phyloP scores from a whole-genome alignment of 2,797 vertebrate genomes.

The Nannoperca australis region DNA sequence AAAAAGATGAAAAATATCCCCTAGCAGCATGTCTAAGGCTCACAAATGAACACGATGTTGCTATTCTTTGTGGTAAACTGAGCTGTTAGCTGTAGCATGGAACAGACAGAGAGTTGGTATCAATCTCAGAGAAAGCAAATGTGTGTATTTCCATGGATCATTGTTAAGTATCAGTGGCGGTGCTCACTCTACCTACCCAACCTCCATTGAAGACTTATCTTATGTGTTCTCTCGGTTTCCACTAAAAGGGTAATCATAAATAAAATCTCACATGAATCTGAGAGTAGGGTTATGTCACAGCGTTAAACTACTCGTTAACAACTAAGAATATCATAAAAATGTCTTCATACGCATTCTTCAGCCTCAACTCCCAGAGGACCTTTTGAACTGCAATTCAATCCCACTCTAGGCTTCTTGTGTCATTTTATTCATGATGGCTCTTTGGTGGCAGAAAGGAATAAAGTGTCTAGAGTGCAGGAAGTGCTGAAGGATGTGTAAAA shows the following conservation, averaged over 20 bases:
- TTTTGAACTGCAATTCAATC: constrained; percentile 45
- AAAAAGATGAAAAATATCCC: not conserved
- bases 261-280: constrained; percentile 60
- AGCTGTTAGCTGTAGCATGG: not conserved
- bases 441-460: constrained; percentile 33
- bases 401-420: constrained; percentile 4
- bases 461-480: constrained; percentile 24
- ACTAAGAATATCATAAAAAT: constrained; percentile 24
- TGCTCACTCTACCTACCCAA: not conserved
- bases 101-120: not conserved
- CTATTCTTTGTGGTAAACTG: not conserved
- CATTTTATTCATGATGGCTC: constrained; percentile 55
- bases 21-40: too few species aligned
- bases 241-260: constrained; percentile 57
- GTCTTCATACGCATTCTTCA: not conserved
- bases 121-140: constrained; percentile 5
- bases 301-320: constrained; percentile 26
- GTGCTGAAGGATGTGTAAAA: constrained; percentile 16
- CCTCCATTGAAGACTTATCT: constrained; percentile 11
- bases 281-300: constrained; percentile 59
- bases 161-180: not conserved
- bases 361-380: constrained; percentile 23
- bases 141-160: not conserved
- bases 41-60: too few species aligned
- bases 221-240: constrained; percentile 22